phyloP scores from a whole-genome alignment of 2,797 vertebrate species.

The Oryzias sinensis region DNA sequence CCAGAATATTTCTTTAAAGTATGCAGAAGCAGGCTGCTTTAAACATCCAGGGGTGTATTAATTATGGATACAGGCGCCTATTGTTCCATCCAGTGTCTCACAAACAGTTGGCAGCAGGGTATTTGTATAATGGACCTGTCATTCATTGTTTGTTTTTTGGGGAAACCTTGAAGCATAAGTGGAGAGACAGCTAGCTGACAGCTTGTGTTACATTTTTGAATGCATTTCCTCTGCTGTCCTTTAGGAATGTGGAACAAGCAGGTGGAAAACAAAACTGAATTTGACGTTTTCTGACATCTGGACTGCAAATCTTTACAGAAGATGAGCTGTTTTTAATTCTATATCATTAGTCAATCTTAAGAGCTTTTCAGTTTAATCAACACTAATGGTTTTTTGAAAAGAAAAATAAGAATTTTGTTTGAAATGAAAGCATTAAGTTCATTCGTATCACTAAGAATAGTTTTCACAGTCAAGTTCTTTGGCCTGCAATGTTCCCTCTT shows the following conservation, averaged over 20 bases:
- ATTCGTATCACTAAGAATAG: too few relatives aligned
- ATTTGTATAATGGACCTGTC: constrained; percentile 47
- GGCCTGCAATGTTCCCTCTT: too few relatives aligned
- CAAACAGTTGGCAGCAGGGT: constrained; percentile 56
- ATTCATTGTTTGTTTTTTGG: constrained; percentile 22
- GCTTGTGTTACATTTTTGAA: constrained; percentile 24
- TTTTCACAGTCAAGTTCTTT: too few relatives aligned
- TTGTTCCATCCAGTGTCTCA: constrained; percentile 63
- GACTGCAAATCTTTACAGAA: background rate
- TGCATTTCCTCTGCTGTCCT: background rate
- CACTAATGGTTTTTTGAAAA: background rate
- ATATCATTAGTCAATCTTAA: constrained; percentile 6
- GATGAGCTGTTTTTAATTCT: constrained; percentile 8
- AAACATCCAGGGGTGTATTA: constrained; percentile 71
- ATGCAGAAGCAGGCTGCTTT: constrained; percentile 67
- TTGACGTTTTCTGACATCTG: background rate
- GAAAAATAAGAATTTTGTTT: background rate
- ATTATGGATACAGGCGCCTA: constrained; percentile 69
- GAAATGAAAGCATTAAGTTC: background rate
- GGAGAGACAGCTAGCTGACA: constrained; percentile 29
- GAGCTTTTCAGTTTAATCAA: constrained; percentile 1
- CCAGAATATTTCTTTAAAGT: constrained; percentile 75
- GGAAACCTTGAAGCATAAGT: constrained; percentile 18
- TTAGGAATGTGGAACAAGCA: constrained; percentile 23
- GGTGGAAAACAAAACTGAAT: constrained; percentile 15